phyloP scores from a whole-genome alignment of 2,797 vertebrate genomes.

The Coilia nasus region DNA sequence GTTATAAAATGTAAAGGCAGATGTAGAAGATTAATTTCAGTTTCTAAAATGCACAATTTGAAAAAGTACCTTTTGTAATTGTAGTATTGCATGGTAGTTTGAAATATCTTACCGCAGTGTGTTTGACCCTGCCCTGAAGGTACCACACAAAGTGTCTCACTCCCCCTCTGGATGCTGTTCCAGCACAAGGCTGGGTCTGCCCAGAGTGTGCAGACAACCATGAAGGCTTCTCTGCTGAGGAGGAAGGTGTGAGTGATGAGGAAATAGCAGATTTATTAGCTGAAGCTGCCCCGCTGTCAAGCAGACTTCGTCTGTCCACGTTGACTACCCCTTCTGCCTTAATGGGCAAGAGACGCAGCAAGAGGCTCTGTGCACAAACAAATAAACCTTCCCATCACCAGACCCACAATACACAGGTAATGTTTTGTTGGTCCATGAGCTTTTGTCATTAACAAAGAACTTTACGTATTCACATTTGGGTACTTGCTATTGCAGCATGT shows the following conservation, averaged over 20 bases:
- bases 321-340: conserved; percentile 14
- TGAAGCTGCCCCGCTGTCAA: conserved; percentile 50
- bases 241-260: conserved; percentile 59
- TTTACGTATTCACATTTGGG: not conserved
- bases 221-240: conserved; percentile 40
- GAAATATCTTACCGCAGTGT: not conserved
- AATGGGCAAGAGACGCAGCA: conserved; percentile 43
- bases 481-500: conserved; percentile 56
- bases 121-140: conserved; percentile 39
- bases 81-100: not conserved
- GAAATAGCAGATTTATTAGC: conserved; percentile 60
- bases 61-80: too few species aligned
- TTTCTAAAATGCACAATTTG: too few species aligned
- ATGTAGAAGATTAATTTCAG: too few species aligned
- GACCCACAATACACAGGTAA: conserved; percentile 48
- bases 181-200: conserved; percentile 62
- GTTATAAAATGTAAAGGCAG: too few species aligned
- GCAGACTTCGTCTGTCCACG: conserved; percentile 59
- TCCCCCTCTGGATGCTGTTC: conserved; percentile 32
- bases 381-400: not conserved
- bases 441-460: not conserved
- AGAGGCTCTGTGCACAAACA: conserved; percentile 47
- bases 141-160: conserved; percentile 61
- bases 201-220: conserved; percentile 53
- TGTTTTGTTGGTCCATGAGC: conserved; percentile 11